These are phyloP conservation scores for Channa striata DNA, from an alignment of 2,797 vertebrate species.

Conservation along the genomic window DNA sequence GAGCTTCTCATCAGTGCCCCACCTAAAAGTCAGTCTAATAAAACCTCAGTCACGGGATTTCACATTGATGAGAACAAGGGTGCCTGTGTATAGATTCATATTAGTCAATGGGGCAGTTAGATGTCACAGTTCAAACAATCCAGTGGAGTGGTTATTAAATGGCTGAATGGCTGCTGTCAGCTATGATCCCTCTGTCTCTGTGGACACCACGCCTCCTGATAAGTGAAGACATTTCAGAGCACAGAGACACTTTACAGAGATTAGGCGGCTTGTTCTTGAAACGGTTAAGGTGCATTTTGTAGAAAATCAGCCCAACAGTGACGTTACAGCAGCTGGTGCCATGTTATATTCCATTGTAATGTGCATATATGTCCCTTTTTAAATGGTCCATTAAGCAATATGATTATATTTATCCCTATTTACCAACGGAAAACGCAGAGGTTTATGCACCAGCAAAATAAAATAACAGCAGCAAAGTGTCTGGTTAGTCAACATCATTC, in stretches of 20 bases:
- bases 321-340: too few species aligned
- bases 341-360: too few species aligned
- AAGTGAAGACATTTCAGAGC: constrained; percentile 19
- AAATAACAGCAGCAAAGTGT: background rate
- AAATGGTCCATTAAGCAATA: too few species aligned
- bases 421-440: background rate
- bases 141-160: constrained; percentile 16
- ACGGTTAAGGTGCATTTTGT: too few species aligned
- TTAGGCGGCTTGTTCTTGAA: background rate
- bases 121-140: constrained; percentile 30
- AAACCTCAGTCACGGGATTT: constrained; percentile 9
- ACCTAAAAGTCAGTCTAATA: constrained; percentile 9
- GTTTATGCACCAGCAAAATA: background rate
- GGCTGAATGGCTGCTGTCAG: constrained; percentile 22
- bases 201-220: background rate
- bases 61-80: constrained; percentile 6
- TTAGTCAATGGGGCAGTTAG: constrained; percentile 22
- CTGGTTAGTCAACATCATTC: background rate
- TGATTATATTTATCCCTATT: background rate
- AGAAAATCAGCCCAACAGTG: too few species aligned
- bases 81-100: constrained; percentile 7
- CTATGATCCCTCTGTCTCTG: background rate
- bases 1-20: background rate
- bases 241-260: background rate
- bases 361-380: too few species aligned